Evolutionary conservation across 1,140 invertebrate species (phyloP).

Genomic region (Phymastichus coffea): DNA sequence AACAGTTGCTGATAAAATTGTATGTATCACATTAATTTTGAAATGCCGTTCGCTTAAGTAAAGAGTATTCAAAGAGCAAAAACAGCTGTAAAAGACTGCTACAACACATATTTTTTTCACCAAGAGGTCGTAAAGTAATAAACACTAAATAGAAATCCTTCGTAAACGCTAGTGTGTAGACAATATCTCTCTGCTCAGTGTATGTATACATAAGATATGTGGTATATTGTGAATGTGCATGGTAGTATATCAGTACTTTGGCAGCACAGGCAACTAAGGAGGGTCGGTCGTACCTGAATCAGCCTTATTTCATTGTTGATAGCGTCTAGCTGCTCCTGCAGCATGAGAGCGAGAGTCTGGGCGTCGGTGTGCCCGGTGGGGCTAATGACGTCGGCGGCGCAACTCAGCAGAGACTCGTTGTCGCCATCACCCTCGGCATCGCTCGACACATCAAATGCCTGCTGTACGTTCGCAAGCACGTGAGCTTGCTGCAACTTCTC

Average conservation of each 20-base stretch:
- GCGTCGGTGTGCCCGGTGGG: constrained; percentile 89
- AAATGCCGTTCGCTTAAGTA: no score
- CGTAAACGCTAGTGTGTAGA: no score
- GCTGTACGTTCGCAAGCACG: constrained; percentile 88
- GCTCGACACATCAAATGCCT: constrained; percentile 80
- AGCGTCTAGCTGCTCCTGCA: constrained; percentile 98
- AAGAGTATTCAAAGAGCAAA: no score
- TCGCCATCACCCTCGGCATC: constrained; percentile 78
- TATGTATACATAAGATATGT: not conserved
- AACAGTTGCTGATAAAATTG: not conserved
- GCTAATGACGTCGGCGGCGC: constrained; percentile 68
- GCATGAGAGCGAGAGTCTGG: constrained; percentile 95
- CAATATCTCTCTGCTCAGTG: no score
- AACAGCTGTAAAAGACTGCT: no score
- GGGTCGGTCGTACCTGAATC: constrained; percentile 60
- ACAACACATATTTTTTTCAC: no score
- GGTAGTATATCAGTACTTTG: no score
- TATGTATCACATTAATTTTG: constrained; percentile 34
- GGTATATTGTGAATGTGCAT: no score
- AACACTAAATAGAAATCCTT: no score
- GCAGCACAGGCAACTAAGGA: no score
- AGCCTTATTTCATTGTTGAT: constrained; percentile 96
- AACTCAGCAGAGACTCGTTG: constrained; percentile 72
- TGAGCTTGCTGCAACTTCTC: constrained; percentile 93
- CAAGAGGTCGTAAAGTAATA: no score